phyloP scores from a whole-genome alignment of 2,797 vertebrate genomes.

The Halcyon leucocephala region DNA sequence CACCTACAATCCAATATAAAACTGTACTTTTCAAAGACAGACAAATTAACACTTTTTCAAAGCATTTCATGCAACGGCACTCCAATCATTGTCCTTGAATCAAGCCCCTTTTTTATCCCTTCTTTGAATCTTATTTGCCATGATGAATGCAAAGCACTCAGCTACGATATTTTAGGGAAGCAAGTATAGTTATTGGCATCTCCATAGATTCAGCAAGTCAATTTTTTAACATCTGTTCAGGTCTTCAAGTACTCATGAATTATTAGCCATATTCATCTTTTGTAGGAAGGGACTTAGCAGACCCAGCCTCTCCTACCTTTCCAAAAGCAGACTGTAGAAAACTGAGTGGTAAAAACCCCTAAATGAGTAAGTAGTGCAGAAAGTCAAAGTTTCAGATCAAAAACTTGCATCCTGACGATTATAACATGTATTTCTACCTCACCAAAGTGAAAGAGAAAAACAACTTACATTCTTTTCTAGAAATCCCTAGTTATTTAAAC shows the following conservation, averaged over 20 bases:
- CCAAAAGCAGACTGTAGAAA: not conserved
- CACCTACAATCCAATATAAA: not conserved
- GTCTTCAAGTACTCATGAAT: not conserved
- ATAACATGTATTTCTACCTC: not conserved
- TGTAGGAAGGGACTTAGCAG: not conserved
- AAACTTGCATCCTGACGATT: not conserved
- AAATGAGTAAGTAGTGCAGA: not conserved
- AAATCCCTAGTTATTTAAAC: not conserved
- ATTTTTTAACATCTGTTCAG: not conserved
- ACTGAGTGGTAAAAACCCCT: not conserved
- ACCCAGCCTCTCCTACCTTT: not conserved
- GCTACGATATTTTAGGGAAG: not conserved
- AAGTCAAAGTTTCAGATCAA: not conserved
- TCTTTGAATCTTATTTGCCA: not conserved
- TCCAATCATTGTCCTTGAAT: not conserved
- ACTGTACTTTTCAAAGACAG: not conserved
- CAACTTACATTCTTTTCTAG: not conserved
- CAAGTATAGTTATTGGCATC: not conserved
- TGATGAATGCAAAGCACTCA: not conserved
- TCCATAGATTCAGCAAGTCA: not conserved
- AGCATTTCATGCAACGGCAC: not conserved
- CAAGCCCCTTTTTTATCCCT: not conserved
- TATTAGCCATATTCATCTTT: not conserved
- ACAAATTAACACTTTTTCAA: not conserved
- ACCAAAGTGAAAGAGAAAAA: not conserved